phyloP scores from a whole-genome alignment of 2,797 vertebrate genomes.

The Tangara arthus region DNA sequence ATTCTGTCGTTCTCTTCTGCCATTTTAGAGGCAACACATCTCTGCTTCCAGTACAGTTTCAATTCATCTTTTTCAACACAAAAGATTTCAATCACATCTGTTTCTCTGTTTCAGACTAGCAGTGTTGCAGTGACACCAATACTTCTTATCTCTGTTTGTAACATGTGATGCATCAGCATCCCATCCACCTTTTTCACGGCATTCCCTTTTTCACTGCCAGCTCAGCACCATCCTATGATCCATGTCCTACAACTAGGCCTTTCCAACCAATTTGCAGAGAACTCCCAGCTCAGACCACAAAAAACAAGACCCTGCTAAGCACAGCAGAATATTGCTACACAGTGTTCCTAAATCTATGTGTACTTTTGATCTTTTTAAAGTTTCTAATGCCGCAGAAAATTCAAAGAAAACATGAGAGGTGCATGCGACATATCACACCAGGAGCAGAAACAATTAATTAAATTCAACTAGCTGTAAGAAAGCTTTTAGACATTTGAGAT shows the following conservation, averaged over 20 bases:
- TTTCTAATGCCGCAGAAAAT: background rate
- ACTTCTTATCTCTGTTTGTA: background rate
- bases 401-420: background rate
- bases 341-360: rapidly evolving
- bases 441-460: background rate
- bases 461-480: background rate
- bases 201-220: background rate
- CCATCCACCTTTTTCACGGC: background rate
- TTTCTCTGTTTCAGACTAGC: background rate
- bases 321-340: background rate
- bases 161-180: background rate
- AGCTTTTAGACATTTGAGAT: background rate
- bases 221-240: background rate
- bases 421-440: background rate
- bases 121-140: background rate
- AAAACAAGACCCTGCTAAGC: background rate
- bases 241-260: background rate
- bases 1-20: background rate
- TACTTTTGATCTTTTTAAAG: background rate
- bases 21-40: background rate
- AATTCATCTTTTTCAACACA: background rate
- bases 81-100: background rate
- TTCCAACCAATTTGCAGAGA: background rate
- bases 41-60: background rate
- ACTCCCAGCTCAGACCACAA: background rate